Evolutionary conservation across 2,113 vertebrate genomes (phyloP).

Genomic region (Megalops atlanticus): DNA sequence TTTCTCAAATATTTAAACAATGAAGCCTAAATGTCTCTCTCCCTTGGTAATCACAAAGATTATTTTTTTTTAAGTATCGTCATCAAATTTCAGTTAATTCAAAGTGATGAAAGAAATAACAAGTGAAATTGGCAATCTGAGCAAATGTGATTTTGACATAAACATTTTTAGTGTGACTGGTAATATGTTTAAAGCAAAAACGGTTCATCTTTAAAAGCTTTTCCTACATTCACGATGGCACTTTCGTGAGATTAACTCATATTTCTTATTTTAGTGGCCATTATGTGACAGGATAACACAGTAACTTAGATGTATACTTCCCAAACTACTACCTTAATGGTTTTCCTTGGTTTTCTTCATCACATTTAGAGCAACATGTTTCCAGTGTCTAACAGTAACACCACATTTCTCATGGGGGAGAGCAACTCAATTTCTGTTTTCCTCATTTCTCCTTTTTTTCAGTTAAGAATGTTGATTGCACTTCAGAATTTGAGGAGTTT

Average conservation of each 20-base stretch:
- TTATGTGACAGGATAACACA: conserved; percentile 47
- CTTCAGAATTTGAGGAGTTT: conserved; percentile 85
- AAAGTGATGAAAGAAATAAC: conserved; percentile 46
- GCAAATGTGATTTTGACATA: conserved; percentile 55
- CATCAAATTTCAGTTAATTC: conserved; percentile 51
- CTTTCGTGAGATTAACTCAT: conserved; percentile 51
- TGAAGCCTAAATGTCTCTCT: conserved; percentile 9
- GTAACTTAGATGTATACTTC: conserved; percentile 63
- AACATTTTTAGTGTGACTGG: conserved; percentile 55
- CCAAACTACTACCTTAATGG: conserved; percentile 56
- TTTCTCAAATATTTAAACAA: conserved; percentile 5
- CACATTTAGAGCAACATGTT: conserved; percentile 47
- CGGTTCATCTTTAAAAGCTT: conserved; percentile 45
- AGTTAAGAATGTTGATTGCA: conserved; percentile 85
- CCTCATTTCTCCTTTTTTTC: conserved; percentile 38
- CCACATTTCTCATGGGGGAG: not conserved
- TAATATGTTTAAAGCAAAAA: conserved; percentile 51
- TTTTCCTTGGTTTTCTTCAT: conserved; percentile 42
- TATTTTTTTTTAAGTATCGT: conserved; percentile 45
- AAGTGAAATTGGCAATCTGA: conserved; percentile 53
- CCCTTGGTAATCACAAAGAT: conserved; percentile 18
- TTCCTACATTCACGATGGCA: conserved; percentile 52
- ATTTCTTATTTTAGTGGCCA: conserved; percentile 56
- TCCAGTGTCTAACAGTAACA: conserved; percentile 38
- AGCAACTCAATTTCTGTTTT: not conserved